Conservation (phyloP, 1,140 invertebrate species). For the Trichogramma pretiosum region DNA sequence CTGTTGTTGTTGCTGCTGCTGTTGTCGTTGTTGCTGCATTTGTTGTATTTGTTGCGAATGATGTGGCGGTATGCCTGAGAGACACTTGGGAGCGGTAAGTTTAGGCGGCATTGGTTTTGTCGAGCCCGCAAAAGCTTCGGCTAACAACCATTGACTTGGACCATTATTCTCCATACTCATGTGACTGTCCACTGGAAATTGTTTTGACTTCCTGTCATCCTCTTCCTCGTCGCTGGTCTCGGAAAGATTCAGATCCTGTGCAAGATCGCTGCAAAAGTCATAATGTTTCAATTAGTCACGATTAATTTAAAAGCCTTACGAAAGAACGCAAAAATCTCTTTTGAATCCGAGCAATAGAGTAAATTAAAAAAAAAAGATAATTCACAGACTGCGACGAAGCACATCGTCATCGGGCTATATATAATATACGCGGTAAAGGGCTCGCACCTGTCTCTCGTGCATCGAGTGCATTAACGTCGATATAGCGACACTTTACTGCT, state of each 20-base stretch:
- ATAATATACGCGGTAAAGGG: too few relatives aligned
- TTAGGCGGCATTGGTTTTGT: constrained; percentile 18
- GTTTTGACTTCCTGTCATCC: constrained; percentile 27
- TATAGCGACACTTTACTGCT: too few relatives aligned
- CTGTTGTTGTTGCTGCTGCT: neutral
- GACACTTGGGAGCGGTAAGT: constrained; percentile 18
- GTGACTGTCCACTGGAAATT: constrained; percentile 20
- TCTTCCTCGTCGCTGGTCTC: constrained; percentile 54
- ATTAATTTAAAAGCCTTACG: too few relatives aligned
- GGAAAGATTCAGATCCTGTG: constrained; percentile 51
- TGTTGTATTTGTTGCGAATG: constrained; percentile 17
- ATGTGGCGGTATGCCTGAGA: constrained; percentile 10
- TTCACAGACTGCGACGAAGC: too few relatives aligned
- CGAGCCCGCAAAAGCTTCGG: constrained; percentile 29
- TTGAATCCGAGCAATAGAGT: too few relatives aligned
- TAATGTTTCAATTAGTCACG: too few relatives aligned
- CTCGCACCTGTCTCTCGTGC: too few relatives aligned
- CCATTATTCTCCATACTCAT: constrained; percentile 31
- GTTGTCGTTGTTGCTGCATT: constrained; percentile 12
- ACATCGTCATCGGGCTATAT: too few relatives aligned
- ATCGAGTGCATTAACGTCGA: too few relatives aligned
- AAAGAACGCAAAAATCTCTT: too few relatives aligned
- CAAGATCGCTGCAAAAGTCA: constrained; percentile 48
- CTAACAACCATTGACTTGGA: constrained; percentile 33
- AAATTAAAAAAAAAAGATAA: too few relatives aligned